Evolutionary conservation across 2,113 vertebrate species (phyloP).

Genomic region (Psephotus haematonotus): DNA sequence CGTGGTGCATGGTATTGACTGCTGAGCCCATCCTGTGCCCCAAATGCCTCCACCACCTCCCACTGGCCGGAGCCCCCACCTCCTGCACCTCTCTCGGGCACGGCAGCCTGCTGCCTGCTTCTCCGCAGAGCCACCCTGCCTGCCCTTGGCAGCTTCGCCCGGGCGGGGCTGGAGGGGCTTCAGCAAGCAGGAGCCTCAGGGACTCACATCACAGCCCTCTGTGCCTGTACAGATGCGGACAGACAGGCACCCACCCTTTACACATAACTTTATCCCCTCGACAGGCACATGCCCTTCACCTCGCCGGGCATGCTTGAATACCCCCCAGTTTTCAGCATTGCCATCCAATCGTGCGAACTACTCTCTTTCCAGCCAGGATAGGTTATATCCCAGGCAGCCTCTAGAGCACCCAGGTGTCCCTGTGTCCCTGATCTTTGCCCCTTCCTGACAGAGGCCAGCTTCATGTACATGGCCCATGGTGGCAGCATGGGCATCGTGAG

Average conservation of each 20-base stretch:
- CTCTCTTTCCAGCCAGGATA: background rate
- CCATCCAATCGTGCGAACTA: background rate
- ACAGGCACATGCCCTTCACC: background rate
- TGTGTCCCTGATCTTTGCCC: background rate
- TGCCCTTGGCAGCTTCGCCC: rapidly evolving
- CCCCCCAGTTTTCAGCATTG: background rate
- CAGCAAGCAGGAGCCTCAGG: background rate
- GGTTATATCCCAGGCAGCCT: background rate
- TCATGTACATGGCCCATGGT: background rate
- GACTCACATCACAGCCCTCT: background rate
- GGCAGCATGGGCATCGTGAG: background rate
- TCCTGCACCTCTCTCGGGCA: background rate
- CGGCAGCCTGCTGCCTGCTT: rapidly evolving
- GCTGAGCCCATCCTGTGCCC: background rate
- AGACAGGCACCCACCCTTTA: background rate
- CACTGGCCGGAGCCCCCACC: rapidly evolving
- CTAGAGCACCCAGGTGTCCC: background rate
- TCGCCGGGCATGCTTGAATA: rapidly evolving
- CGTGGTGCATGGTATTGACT: background rate
- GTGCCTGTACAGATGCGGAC: background rate
- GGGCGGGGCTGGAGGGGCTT: background rate
- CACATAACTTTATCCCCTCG: background rate
- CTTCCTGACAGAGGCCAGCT: background rate
- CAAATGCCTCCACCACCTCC: background rate
- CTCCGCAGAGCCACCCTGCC: background rate